A percentile compares a stretch with the other conserved stretches of the same genome.
Evolutionary conservation across 2,888 invertebrate species (phyloP).

Genomic region (Arrhopalites spinosus): DNA sequence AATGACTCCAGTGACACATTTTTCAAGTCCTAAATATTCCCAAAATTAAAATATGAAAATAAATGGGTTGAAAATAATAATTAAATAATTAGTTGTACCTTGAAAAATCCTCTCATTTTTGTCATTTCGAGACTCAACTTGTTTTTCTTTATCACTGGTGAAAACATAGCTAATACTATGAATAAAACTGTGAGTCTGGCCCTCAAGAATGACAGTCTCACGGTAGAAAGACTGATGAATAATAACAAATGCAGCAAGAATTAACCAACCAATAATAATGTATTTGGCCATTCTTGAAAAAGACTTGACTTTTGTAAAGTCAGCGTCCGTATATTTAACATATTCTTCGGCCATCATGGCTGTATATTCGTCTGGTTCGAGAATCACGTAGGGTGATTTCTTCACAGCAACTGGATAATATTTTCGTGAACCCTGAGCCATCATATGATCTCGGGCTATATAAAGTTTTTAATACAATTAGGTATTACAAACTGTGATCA

Average conservation of each 20-base stretch:
- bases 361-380: constrained; percentile 27
- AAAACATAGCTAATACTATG: constrained; percentile 7
- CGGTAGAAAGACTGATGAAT: constrained; percentile 17
- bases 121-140: neutral
- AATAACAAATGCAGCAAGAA: constrained; percentile 2
- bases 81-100: neutral
- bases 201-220: constrained; percentile 5
- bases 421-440: constrained; percentile 16
- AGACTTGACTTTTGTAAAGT: constrained; percentile 22
- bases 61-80: neutral
- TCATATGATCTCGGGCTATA: neutral
- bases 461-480: too few relatives aligned
- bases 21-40: constrained; percentile 10
- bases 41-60: neutral
- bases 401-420: constrained; percentile 27
- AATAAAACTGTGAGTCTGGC: constrained; percentile 1
- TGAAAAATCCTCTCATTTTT: neutral
- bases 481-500: constrained; percentile 95
- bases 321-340: constrained; percentile 22
- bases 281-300: constrained; percentile 22
- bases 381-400: constrained; percentile 33
- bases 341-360: constrained; percentile 30
- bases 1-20: constrained; percentile 9
- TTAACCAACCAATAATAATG: constrained; percentile 10
- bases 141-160: neutral